Evolutionary conservation across 1,140 invertebrate species (phyloP), one percentile per base, ranked within the genome.

Genomic region (Pissodes strobi): DNA sequence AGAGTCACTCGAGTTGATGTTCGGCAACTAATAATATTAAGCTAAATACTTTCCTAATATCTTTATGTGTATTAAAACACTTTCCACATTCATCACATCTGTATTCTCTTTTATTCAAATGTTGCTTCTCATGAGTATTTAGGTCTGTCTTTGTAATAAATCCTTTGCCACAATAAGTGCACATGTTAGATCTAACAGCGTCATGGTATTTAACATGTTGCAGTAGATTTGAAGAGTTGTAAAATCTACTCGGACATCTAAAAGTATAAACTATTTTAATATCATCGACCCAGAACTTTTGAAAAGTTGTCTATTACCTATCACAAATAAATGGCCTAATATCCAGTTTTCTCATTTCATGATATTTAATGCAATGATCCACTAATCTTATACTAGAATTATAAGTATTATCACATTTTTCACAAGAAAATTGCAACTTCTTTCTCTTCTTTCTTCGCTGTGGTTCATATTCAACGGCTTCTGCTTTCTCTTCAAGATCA

Each of bases 21-120:
- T n/a, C n/a, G n/a, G n/a, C n/a, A n/a, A n/a, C n/a, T n/a, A n/a
- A n/a, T n/a, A n/a, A n/a, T n/a, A n/a, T n/a, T n/a, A n/a, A n/a
- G n/a, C n/a, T 19, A 49, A 43, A 22, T 21, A 15, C n/a, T 19
- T 55, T 64, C 68, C 69, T 61, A 10, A 73, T 45, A 60, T 70
- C 68, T 37, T 72, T 73, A 41, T 73, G 68, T 34, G 70, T 72
- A 53, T 74, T 84, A 61, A 84, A 85, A 43, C 80, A 82, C 66
- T 88, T 83, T 5, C 79, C 76, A 66, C 88, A 90, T 45, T 84
- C 85, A 68, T 86, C 84, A 69, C 88, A 89, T 64, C 86, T 82
- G 64, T 87, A 89, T 23, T 88, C 84, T 69, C 88, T 86, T 17
- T 89, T 86, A 12, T 85, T 86, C 13, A 87, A 85, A 55, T 89